Percentiles rank a stretch among this genome's conserved stretches.
Evolutionary conservation across 92 coral and sea anemone genomes (phyloP).

Genomic region (Blastomussa wellsi): DNA sequence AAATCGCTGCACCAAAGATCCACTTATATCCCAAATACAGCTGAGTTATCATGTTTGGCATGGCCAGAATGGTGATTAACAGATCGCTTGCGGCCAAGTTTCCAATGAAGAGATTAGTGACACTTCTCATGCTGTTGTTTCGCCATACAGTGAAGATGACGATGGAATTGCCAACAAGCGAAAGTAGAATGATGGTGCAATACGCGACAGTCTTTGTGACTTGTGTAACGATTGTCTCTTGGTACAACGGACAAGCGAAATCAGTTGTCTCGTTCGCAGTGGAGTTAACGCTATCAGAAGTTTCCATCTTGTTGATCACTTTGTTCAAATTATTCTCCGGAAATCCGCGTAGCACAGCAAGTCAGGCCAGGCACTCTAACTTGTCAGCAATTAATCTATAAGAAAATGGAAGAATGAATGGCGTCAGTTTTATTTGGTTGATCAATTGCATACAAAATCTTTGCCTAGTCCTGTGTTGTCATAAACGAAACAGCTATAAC

Average conservation of each 20-base stretch:
- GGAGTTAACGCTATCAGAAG: conserved; percentile 8
- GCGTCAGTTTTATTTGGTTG: neutral
- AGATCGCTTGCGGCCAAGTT: conserved; percentile 86
- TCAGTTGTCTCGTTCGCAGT: conserved; percentile 23
- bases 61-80: conserved; percentile 68
- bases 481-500: neutral
- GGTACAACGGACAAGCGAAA: conserved; percentile 49
- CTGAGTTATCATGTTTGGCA: conserved; percentile 87
- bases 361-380: neutral
- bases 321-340: neutral
- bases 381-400: neutral
- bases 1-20: conserved; percentile 73
- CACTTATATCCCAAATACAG: conserved; percentile 63
- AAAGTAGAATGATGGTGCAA: conserved; percentile 53
- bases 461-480: neutral
- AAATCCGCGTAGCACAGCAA: neutral
- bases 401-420: neutral
- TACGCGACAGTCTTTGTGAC: conserved; percentile 67
- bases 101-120: conserved; percentile 80
- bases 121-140: conserved; percentile 72
- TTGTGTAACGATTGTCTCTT: conserved; percentile 59
- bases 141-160: conserved; percentile 75
- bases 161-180: conserved; percentile 75
- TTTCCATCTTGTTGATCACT: neutral
- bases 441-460: neutral